Percentiles rank a stretch among this genome's conserved stretches.
Conservation (phyloP, 2,113 vertebrate genomes). For the Vimba vimba region DNA sequence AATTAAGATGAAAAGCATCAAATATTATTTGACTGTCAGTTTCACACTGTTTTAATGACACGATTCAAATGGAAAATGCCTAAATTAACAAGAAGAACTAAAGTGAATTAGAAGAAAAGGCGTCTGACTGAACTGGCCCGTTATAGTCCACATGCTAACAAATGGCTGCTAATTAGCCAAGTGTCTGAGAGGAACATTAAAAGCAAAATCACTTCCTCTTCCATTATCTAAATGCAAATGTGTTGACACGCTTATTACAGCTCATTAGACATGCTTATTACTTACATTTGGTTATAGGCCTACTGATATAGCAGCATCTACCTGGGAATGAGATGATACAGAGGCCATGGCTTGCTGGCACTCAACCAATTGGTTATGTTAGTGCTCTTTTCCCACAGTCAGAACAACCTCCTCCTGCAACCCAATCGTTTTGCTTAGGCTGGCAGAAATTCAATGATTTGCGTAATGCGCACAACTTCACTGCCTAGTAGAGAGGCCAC, state of each 20-base stretch:
- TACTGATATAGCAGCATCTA: not conserved
- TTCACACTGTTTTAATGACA: not conserved
- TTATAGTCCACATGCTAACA: constrained; percentile 33
- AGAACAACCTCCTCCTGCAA: constrained; percentile 11
- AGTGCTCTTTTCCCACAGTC: constrained; percentile 30
- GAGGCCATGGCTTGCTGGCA: not conserved
- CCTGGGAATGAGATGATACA: not conserved
- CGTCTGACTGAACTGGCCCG: not conserved
- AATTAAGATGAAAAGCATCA: not conserved
- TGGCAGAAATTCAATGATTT: constrained; percentile 62
- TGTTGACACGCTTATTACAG: not conserved
- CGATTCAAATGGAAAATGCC: not conserved
- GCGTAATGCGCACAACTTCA: constrained; percentile 51
- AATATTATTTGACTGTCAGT: not conserved
- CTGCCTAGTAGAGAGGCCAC: not conserved
- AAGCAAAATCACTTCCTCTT: constrained; percentile 18
- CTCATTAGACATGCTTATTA: constrained; percentile 4
- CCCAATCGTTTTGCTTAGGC: constrained; percentile 60
- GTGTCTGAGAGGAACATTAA: not conserved
- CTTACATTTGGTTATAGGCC: not conserved
- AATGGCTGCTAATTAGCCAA: constrained; percentile 26
- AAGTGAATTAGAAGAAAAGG: not conserved
- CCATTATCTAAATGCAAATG: constrained; percentile 14
- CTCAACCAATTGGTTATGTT: constrained; percentile 10
- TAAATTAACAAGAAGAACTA: not conserved